Evolutionary conservation across 2,113 vertebrate species (phyloP), one percentile per base, ranked within the genome.

Genomic region (Cathartes aura): DNA sequence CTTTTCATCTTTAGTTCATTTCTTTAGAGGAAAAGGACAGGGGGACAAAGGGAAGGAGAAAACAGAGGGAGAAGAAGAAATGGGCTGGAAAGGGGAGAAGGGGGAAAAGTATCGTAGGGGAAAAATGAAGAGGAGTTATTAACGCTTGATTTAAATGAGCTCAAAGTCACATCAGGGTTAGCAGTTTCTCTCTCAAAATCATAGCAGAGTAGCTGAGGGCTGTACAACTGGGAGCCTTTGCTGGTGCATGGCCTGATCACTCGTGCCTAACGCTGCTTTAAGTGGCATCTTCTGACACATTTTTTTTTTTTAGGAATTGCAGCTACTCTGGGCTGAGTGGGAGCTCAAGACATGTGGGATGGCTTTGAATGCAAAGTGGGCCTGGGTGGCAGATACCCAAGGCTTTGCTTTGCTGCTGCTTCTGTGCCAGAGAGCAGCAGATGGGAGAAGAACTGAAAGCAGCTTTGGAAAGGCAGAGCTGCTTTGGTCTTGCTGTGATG

Each of bases 341-440:
- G 72, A 79, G 52, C 89, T 81, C 56, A 58, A 87, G 88, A 67
- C 34, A 5, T 24, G 91, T 56, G 67, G 27, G 88, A 67, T 71
- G 88, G 67, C 67, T 74, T 38, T 71, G 88, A 75, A 72, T 82
- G 85, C 85, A 53, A 89, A 83, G 32, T 4, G 72, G 72, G 72
- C 17, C 88, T 58, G 66, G 60, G 88, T 80, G 81, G 93, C 88
- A 91, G 81, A 59, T 83, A 52, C 89, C 76, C 89, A 92, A 67
- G 47, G 76, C 76, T 72, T 56, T 89, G 85, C 91, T 56, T 89
- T 26, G 70, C n/a, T 63, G 45, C 70, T 88, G 83, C 40, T 58
- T 43, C 81, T 18, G 52, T 93, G 88, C 90, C 95, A 96, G 73
- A 18, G 73, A 84, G 81, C 71, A 93, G 90, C 93, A 89, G 84